These are phyloP conservation scores for Diachasmimorpha longicaudata DNA, from an alignment of 1,140 invertebrate species.

Conservation along the genomic window DNA sequence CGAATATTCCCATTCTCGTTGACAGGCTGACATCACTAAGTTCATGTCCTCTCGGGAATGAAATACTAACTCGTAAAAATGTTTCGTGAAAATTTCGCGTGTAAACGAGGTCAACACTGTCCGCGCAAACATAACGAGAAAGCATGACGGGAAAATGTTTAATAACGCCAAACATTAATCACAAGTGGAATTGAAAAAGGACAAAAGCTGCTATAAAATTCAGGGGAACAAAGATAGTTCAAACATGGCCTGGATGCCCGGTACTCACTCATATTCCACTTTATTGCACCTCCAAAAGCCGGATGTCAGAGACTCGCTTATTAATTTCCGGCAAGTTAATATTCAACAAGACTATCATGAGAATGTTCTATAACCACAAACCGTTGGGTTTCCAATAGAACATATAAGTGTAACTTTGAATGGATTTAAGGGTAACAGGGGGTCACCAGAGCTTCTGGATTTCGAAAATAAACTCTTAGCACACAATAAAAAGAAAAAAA, in stretches of 20 bases:
- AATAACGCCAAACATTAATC: background rate
- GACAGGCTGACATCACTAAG: no score
- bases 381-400: no score
- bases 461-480: no score
- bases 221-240: background rate
- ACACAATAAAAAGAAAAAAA: no score
- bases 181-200: background rate
- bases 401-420: no score
- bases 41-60: no score
- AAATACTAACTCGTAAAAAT: no score
- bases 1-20: no score
- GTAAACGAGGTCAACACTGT: background rate
- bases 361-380: background rate
- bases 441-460: no score
- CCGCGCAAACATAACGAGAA: background rate
- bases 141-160: background rate
- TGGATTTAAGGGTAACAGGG: no score
- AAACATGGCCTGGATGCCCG: background rate
- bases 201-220: background rate
- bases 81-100: background rate
- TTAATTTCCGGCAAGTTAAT: background rate
- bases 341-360: no score
- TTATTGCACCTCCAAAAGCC: background rate
- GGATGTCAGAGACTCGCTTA: background rate
- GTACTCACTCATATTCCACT: background rate